Percentiles rank a stretch among this genome's conserved stretches.
These are phyloP conservation scores for Pollicipes pollicipes DNA, from an alignment of 1,140 invertebrate species.

Conservation along the genomic window DNA sequence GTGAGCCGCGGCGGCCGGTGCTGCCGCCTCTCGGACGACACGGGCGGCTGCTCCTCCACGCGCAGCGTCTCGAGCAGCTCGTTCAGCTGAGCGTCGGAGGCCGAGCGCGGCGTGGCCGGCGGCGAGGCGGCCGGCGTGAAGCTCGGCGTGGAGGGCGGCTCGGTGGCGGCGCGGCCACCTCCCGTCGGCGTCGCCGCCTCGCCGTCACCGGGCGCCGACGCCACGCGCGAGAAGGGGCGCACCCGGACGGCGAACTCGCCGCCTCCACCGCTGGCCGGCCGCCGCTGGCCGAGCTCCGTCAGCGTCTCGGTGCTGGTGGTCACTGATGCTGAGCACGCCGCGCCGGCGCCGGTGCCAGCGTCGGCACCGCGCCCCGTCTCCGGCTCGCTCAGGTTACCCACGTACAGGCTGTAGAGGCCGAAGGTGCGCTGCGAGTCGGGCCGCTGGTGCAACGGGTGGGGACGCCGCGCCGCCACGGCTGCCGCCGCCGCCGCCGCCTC, in stretches of 20 bases:
- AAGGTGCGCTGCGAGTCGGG: not conserved
- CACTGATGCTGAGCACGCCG: not conserved
- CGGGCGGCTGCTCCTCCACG: not conserved
- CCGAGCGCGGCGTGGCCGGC: no score
- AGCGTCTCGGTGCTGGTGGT: conserved; percentile 19
- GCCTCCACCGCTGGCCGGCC: no score
- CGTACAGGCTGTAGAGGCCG: not conserved
- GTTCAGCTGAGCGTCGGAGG: not conserved
- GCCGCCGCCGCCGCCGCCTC: not conserved
- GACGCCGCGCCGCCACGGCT: no score
- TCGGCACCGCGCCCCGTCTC: not conserved
- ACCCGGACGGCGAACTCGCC: not conserved
- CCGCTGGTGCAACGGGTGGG: not conserved
- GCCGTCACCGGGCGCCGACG: not conserved
- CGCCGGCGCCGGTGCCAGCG: no score
- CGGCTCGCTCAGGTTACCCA: not conserved
- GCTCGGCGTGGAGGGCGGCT: not conserved
- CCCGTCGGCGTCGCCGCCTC: not conserved
- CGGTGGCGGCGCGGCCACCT: not conserved
- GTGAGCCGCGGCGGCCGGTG: not conserved
- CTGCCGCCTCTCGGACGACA: not conserved
- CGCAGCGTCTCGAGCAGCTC: not conserved
- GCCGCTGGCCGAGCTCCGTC: conserved; percentile 8
- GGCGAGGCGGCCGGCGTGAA: no score
- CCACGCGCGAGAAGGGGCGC: not conserved